Evolutionary conservation across 1,140 invertebrate genomes (phyloP).

Genomic region (Solen grandis): DNA sequence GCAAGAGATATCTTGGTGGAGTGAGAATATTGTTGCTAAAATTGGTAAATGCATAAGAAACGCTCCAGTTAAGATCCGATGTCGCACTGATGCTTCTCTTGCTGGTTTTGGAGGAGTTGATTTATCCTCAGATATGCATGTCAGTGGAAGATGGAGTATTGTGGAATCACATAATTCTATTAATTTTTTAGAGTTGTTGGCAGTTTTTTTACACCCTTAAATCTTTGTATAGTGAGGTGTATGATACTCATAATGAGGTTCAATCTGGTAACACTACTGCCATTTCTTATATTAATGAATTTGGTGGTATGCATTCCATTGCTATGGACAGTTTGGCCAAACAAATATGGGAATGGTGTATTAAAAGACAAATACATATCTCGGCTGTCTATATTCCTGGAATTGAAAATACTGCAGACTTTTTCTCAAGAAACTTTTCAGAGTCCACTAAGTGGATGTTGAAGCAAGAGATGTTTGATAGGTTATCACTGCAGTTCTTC

Average conservation of each 20-base stretch:
- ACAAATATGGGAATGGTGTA: slow-evolving; percentile 34
- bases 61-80: not conserved
- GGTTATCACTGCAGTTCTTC: slow-evolving; percentile 29
- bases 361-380: slow-evolving; percentile 30
- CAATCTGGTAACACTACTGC: slow-evolving; percentile 20
- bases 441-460: too few species aligned
- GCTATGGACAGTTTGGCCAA: slow-evolving; percentile 10
- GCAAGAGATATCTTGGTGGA: slow-evolving; percentile 50
- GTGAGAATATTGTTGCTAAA: too few species aligned
- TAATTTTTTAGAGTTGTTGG: slow-evolving; percentile 27
- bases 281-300: slow-evolving; percentile 35
- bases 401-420: slow-evolving; percentile 9
- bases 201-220: not conserved
- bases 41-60: slow-evolving; percentile 31
- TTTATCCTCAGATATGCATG: not conserved
- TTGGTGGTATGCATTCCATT: slow-evolving; percentile 32
- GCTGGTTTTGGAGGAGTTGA: slow-evolving; percentile 39
- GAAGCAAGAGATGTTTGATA: slow-evolving; percentile 5
- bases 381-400: slow-evolving; percentile 31
- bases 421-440: slow-evolving; percentile 24
- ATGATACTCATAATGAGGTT: slow-evolving; percentile 16
- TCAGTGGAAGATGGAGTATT: slow-evolving; percentile 30
- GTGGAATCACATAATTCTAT: not conserved
- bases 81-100: too few species aligned
- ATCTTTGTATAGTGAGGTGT: slow-evolving; percentile 3